Evolutionary conservation across 1,140 invertebrate species (phyloP).

Genomic region (Goniozus legneri): DNA sequence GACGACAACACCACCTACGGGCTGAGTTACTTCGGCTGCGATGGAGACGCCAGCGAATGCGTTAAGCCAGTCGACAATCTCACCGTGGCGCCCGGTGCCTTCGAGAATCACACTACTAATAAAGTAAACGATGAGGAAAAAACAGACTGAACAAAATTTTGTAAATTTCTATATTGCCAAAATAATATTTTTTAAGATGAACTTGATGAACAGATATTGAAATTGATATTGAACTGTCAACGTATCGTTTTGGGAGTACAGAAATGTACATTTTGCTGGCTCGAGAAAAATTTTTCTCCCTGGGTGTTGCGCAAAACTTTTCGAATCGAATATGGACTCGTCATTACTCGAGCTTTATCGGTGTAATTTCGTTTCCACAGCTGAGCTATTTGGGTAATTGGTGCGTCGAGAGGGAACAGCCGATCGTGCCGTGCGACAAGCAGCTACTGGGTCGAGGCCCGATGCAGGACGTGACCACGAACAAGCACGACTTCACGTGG

Average conservation of each 20-base stretch:
- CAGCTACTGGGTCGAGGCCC: conserved; percentile 57
- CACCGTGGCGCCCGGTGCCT: conserved; percentile 30
- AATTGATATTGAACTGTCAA: too few relatives aligned
- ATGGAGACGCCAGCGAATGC: conserved; percentile 28
- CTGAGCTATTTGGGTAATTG: conserved; percentile 48
- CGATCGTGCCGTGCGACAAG: conserved; percentile 30
- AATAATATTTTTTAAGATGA: too few relatives aligned
- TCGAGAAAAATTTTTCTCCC: too few relatives aligned
- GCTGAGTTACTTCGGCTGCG: conserved; percentile 43
- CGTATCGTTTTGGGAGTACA: too few relatives aligned
- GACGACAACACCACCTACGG: conserved; percentile 47
- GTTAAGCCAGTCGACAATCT: conserved; percentile 27
- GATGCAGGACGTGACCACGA: conserved; percentile 68
- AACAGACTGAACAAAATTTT: too few relatives aligned
- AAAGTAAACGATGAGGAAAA: conserved; percentile 20
- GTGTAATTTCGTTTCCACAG: conserved; percentile 24
- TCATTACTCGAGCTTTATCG: background rate
- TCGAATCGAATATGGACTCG: background rate
- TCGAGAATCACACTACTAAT: conserved; percentile 43
- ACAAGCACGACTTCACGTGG: conserved; percentile 64
- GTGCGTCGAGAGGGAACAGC: conserved; percentile 32
- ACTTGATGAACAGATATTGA: too few relatives aligned
- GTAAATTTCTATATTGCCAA: too few relatives aligned
- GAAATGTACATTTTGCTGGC: too few relatives aligned
- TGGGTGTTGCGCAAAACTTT: too few relatives aligned